Evolutionary conservation across 2,797 vertebrate genomes (phyloP).

Genomic region (Orientallactaga sibirica): DNA sequence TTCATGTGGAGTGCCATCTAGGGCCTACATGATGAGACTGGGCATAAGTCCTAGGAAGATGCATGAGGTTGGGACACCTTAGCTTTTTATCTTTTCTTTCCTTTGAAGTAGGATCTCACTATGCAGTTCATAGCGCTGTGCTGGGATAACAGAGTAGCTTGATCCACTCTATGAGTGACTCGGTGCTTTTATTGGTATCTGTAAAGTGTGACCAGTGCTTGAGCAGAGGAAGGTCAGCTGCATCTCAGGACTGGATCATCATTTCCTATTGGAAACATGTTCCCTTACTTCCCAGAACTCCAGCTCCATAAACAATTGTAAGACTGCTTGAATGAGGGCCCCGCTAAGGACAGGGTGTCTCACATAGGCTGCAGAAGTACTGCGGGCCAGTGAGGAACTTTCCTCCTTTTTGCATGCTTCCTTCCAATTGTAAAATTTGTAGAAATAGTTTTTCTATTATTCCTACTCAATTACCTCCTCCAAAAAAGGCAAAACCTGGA

Average conservation of each 20-base stretch:
- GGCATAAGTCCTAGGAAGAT: not conserved
- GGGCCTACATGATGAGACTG: rapidly evolving
- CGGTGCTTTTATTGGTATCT: not conserved
- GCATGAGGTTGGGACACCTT: not conserved
- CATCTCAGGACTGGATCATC: not conserved
- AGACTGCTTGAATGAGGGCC: not conserved
- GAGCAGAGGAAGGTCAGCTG: too few relatives aligned
- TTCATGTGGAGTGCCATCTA: not conserved
- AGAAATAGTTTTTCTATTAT: not conserved
- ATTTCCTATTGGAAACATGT: not conserved
- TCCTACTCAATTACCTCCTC: not conserved
- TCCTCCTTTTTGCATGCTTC: not conserved
- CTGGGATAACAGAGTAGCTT: too few relatives aligned
- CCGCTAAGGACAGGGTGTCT: not conserved
- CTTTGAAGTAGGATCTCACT: not conserved
- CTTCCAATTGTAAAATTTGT: not conserved
- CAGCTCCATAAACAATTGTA: not conserved
- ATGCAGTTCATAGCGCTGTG: not conserved
- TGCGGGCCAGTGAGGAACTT: not conserved
- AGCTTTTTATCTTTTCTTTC: too few relatives aligned
- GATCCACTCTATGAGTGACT: not conserved
- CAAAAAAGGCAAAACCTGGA: not conserved
- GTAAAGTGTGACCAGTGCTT: not conserved
- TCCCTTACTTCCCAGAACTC: not conserved
- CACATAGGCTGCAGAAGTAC: not conserved